These are phyloP conservation scores for Nyleta sp. DNA, from an alignment of 2,888 invertebrate genomes.

Conservation along the genomic window DNA sequence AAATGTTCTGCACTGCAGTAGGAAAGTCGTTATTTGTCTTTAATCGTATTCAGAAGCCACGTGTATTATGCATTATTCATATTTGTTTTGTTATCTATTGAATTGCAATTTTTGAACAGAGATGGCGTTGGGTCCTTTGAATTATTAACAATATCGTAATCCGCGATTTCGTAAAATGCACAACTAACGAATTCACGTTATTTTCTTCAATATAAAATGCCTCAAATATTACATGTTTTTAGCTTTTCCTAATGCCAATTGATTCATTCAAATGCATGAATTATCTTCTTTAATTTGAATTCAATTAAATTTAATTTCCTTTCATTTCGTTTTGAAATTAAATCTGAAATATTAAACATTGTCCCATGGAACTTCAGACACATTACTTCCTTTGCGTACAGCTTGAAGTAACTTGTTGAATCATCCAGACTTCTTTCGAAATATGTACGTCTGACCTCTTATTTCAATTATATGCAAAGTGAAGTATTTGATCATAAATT, in stretches of 20 bases:
- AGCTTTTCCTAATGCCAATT: too few relatives aligned
- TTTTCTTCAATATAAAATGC: too few relatives aligned
- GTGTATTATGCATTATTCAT: constrained; percentile 14
- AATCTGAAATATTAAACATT: too few relatives aligned
- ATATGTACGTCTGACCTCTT: not conserved
- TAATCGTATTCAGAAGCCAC: constrained; percentile 9
- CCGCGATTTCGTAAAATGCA: too few relatives aligned
- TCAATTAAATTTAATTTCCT: too few relatives aligned
- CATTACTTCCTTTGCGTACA: not conserved
- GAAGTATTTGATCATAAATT: too few relatives aligned
- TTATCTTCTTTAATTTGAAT: too few relatives aligned
- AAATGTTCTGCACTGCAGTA: not conserved
- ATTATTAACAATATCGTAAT: too few relatives aligned
- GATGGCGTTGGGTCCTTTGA: constrained; percentile 12
- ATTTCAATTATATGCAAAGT: not conserved
- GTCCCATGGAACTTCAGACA: not conserved
- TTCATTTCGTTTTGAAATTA: too few relatives aligned
- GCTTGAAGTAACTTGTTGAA: not conserved
- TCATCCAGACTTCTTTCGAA: not conserved
- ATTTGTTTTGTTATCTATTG: constrained; percentile 13
- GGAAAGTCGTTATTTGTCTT: constrained; percentile 1
- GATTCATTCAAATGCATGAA: too few relatives aligned
- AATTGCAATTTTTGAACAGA: constrained; percentile 6
- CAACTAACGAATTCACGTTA: too few relatives aligned
- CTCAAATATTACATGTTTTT: too few relatives aligned